Percentiles rank a stretch among this genome's conserved stretches.
These are phyloP conservation scores for Fistularia commersonii DNA, from an alignment of 2,797 vertebrate species.

Conservation along the genomic window DNA sequence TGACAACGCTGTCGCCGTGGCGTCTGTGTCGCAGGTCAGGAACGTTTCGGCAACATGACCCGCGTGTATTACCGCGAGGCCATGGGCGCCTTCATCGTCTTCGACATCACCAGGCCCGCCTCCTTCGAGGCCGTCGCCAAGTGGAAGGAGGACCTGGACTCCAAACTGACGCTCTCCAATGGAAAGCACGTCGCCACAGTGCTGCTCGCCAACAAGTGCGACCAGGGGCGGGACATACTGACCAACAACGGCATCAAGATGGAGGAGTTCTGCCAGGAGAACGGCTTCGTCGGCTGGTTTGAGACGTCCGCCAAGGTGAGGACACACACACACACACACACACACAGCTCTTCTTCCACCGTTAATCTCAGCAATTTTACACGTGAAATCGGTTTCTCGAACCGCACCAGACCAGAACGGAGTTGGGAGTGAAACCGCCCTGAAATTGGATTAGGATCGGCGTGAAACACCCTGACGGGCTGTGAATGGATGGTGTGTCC, in stretches of 20 bases:
- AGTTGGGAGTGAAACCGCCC: too few species aligned
- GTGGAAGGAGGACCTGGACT: slow-evolving; percentile 99
- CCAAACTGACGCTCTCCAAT: slow-evolving; percentile 92
- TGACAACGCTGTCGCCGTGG: neutral
- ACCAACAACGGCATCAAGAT: slow-evolving; percentile 92
- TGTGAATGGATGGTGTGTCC: too few species aligned
- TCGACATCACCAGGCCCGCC: slow-evolving; percentile 92
- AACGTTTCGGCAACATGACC: slow-evolving; percentile 99
- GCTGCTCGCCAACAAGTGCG: slow-evolving; percentile 96
- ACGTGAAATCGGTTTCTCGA: too few species aligned
- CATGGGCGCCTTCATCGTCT: slow-evolving; percentile 96
- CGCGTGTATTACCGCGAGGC: slow-evolving; percentile 98
- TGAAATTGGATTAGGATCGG: too few species aligned
- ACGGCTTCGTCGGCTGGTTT: slow-evolving; percentile 94
- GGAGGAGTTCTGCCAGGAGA: slow-evolving; percentile 98
- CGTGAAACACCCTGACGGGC: too few species aligned
- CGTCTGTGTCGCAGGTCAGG: slow-evolving; percentile 81
- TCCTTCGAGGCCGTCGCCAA: slow-evolving; percentile 96
- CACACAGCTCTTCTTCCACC: neutral
- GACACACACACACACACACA: neutral
- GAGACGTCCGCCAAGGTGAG: slow-evolving; percentile 98
- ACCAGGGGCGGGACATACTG: slow-evolving; percentile 88
- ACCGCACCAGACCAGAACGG: too few species aligned
- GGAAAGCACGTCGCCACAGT: slow-evolving; percentile 90
- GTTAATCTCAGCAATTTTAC: too few species aligned